phyloP scores from a whole-genome alignment of 2,888 invertebrate genomes.

The Idaea straminata region DNA sequence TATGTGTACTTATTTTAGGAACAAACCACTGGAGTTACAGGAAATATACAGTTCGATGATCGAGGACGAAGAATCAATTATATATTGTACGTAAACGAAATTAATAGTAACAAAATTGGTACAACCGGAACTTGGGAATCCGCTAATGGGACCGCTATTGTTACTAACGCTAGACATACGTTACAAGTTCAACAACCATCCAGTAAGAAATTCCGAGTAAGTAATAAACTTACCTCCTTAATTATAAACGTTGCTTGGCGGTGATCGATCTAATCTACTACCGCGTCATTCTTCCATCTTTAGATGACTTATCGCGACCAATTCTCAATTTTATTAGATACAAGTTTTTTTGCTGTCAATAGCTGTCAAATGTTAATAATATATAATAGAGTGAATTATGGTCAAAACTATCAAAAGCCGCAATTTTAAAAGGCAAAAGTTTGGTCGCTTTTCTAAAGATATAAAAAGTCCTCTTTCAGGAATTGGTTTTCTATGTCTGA shows the following conservation, averaged over 20 bases:
- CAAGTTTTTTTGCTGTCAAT: too few relatives aligned
- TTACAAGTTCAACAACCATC: constrained; percentile 66
- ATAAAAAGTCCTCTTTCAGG: too few relatives aligned
- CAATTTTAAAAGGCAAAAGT: too few relatives aligned
- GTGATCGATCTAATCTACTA: background rate
- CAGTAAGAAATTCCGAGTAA: constrained; percentile 26
- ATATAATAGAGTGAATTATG: too few relatives aligned
- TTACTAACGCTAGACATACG: constrained; percentile 38
- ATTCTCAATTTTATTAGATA: too few relatives aligned
- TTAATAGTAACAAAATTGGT: constrained; percentile 43
- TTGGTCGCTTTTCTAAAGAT: too few relatives aligned
- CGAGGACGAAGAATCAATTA: constrained; percentile 85
- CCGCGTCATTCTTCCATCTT: too few relatives aligned
- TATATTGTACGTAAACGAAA: constrained; percentile 84
- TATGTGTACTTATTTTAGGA: constrained; percentile 68
- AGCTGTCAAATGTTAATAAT: too few relatives aligned
- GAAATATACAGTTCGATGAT: constrained; percentile 84
- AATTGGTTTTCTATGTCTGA: too few relatives aligned
- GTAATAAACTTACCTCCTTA: constrained; percentile 8
- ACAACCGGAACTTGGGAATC: constrained; percentile 64
- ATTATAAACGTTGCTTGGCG: background rate
- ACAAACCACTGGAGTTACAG: constrained; percentile 83
- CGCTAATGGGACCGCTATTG: constrained; percentile 75
- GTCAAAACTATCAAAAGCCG: too few relatives aligned
- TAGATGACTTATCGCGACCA: too few relatives aligned